These are phyloP conservation scores for Dunckerocampus dactyliophorus DNA, from an alignment of 2,113 vertebrate genomes.

Conservation along the genomic window DNA sequence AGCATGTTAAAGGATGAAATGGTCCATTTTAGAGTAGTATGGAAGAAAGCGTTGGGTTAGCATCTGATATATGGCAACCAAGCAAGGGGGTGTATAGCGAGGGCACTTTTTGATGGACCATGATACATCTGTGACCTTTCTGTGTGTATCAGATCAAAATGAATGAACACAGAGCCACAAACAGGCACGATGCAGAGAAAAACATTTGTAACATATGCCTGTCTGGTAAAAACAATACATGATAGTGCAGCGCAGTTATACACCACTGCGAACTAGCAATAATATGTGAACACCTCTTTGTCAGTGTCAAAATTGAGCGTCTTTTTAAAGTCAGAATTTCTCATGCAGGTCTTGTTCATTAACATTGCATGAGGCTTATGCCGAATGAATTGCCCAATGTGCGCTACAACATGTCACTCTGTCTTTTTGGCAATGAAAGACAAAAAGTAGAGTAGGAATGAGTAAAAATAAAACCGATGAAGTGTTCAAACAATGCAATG, in stretches of 20 bases:
- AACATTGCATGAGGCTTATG: not conserved
- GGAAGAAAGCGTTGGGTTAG: conserved; percentile 8
- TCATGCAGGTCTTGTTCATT: not conserved
- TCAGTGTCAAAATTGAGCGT: too few species aligned
- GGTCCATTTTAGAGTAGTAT: conserved; percentile 6
- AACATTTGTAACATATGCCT: conserved; percentile 14
- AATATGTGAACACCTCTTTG: too few species aligned
- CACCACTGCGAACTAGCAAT: too few species aligned
- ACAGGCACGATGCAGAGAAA: conserved; percentile 32
- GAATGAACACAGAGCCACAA: conserved; percentile 29
- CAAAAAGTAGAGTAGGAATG: not conserved
- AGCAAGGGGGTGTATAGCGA: not conserved
- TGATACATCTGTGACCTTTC: conserved; percentile 66
- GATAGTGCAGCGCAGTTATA: not conserved
- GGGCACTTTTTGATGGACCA: conserved; percentile 30
- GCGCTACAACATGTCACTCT: not conserved
- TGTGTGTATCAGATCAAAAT: conserved; percentile 37
- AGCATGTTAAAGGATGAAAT: not conserved
- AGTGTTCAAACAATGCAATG: not conserved
- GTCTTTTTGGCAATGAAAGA: not conserved
- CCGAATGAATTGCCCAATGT: not conserved
- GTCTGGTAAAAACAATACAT: not conserved
- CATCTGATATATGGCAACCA: conserved; percentile 41
- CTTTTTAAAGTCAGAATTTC: too few species aligned
- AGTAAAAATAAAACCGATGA: too few species aligned